These are phyloP conservation scores for Spialia ferax DNA, from an alignment of 2,888 invertebrate species.

Conservation along the genomic window DNA sequence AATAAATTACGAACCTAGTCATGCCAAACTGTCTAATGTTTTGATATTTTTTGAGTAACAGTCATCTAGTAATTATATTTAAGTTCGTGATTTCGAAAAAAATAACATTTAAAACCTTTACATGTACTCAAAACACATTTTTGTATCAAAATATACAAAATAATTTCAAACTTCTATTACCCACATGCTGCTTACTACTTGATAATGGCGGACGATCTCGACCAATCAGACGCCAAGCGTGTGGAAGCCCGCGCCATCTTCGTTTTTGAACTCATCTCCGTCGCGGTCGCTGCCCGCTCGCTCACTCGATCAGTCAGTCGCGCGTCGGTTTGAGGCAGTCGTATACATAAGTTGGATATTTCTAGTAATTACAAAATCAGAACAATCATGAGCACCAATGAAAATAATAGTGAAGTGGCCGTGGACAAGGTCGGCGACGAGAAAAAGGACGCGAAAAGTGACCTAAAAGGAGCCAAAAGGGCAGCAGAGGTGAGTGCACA, in stretches of 20 bases:
- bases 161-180: conserved; percentile 45
- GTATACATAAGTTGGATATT: conserved; percentile 73
- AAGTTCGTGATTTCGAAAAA: conserved; percentile 5
- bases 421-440: conserved; percentile 95
- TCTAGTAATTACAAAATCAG: conserved; percentile 78
- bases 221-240: conserved; percentile 74
- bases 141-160: conserved; percentile 16
- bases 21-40: conserved; percentile 28
- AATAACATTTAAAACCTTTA: conserved; percentile 39
- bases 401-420: conserved; percentile 94
- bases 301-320: conserved; percentile 89
- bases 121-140: conserved; percentile 47
- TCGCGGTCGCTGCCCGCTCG: conserved; percentile 86
- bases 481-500: conserved; percentile 94
- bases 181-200: conserved; percentile 74
- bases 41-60: conserved; percentile 28
- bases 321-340: conserved; percentile 88
- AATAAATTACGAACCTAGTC: conserved; percentile 42
- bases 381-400: conserved; percentile 87
- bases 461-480: conserved; percentile 95
- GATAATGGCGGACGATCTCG: conserved; percentile 69
- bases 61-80: not conserved
- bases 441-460: conserved; percentile 91
- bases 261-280: conserved; percentile 91
- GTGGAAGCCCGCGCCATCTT: conserved; percentile 91